Conservation (phyloP, 2,113 vertebrate genomes). For the Acanthisitta chloris region DNA sequence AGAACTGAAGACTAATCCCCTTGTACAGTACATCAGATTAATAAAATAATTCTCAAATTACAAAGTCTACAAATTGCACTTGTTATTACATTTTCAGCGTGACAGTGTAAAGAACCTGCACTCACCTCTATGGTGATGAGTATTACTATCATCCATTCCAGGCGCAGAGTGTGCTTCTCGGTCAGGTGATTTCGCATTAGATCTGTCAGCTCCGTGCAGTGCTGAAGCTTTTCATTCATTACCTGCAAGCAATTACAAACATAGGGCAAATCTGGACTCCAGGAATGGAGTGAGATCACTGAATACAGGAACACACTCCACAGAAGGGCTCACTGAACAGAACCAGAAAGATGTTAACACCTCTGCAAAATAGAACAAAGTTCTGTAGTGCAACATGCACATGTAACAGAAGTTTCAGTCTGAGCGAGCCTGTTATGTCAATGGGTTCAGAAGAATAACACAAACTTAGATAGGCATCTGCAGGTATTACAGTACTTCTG, state of each 20-base stretch:
- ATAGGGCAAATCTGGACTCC: not conserved
- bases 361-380: not conserved
- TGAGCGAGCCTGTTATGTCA: not conserved
- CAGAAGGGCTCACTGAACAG: not conserved
- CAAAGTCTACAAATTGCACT: not conserved
- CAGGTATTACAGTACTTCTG: not conserved
- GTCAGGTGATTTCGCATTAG: conserved; percentile 95
- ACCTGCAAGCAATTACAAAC: conserved; percentile 74
- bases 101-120: not conserved
- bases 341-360: not conserved
- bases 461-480: not conserved
- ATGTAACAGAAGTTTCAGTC: not conserved
- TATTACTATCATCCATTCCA: conserved; percentile 99
- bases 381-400: not conserved
- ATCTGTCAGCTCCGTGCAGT: conserved; percentile 93
- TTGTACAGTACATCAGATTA: not conserved
- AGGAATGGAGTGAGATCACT: not conserved
- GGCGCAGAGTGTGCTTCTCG: conserved; percentile 88
- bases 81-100: not conserved
- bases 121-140: conserved; percentile 95
- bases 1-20: not conserved
- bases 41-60: not conserved
- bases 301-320: not conserved
- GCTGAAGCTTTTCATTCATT: conserved; percentile 95
- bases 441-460: not conserved